Evolutionary conservation across 2,113 vertebrate genomes (phyloP).

Genomic region (Coracopsis vasa): DNA sequence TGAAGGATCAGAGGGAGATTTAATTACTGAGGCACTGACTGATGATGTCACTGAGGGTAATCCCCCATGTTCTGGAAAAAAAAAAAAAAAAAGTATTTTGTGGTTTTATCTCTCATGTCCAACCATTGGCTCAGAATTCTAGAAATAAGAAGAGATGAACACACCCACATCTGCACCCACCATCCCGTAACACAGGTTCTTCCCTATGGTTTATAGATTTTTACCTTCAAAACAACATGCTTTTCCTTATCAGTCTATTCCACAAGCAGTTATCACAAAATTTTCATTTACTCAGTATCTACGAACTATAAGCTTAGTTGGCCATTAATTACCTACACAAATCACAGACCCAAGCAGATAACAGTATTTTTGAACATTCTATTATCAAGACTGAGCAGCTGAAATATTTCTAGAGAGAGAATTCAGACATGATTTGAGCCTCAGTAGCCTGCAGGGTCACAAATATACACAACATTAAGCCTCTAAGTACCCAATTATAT

Average conservation of each 20-base stretch:
- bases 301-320: not conserved
- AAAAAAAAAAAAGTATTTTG: not conserved
- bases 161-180: not conserved
- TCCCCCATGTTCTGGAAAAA: constrained; percentile 74
- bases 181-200: not conserved
- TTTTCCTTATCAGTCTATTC: not conserved
- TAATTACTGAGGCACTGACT: constrained; percentile 83
- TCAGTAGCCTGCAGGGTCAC: not conserved
- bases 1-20: constrained; percentile 80
- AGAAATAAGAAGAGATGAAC: not conserved
- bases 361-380: not conserved
- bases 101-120: not conserved
- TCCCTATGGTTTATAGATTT: not conserved
- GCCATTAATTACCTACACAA: not conserved
- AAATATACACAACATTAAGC: not conserved
- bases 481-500: not conserved
- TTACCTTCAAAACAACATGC: not conserved
- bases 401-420: not conserved
- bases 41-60: constrained; percentile 75
- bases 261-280: not conserved
- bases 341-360: not conserved
- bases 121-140: not conserved
- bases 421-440: not conserved
- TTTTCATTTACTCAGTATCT: not conserved
- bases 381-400: not conserved